phyloP scores from a whole-genome alignment of 2,888 invertebrate species.

The Abrostola triplasia region DNA sequence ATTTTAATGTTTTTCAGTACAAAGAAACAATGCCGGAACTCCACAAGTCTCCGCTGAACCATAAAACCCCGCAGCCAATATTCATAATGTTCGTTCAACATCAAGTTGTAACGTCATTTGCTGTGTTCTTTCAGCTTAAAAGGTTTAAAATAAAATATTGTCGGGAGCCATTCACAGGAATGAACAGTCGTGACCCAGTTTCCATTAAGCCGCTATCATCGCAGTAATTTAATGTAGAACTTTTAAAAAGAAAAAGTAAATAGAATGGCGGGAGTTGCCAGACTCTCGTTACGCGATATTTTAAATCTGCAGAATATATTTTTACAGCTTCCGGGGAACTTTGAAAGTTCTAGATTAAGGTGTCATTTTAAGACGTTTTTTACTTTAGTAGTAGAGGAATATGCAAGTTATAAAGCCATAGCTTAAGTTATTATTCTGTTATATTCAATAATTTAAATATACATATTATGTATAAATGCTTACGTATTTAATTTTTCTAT shows the following conservation, averaged over 20 bases:
- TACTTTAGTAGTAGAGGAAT: not conserved
- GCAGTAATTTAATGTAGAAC: constrained; percentile 51
- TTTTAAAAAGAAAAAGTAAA: constrained; percentile 43
- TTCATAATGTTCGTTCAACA: constrained; percentile 35
- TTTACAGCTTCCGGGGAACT: constrained; percentile 44
- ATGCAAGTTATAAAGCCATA: not conserved
- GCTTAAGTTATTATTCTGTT: not conserved
- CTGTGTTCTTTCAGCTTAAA: constrained; percentile 36
- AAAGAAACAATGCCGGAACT: not conserved
- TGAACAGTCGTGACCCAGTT: constrained; percentile 50
- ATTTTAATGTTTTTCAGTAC: not conserved
- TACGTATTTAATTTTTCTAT: too few species aligned
- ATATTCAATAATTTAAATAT: too few species aligned
- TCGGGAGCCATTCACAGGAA: constrained; percentile 41
- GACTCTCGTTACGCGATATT: constrained; percentile 30
- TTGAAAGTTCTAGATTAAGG: constrained; percentile 16
- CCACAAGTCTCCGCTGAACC: constrained; percentile 13
- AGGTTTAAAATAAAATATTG: constrained; percentile 53
- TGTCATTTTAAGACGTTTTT: constrained; percentile 20
- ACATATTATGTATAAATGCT: too few species aligned
- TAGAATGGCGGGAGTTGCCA: constrained; percentile 35
- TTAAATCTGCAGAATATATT: constrained; percentile 30
- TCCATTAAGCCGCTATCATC: constrained; percentile 47
- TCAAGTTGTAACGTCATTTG: constrained; percentile 27
- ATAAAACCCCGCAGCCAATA: constrained; percentile 20